Evolutionary conservation across 2,113 vertebrate genomes (phyloP).

Genomic region (Chaetorhynchus papuensis): DNA sequence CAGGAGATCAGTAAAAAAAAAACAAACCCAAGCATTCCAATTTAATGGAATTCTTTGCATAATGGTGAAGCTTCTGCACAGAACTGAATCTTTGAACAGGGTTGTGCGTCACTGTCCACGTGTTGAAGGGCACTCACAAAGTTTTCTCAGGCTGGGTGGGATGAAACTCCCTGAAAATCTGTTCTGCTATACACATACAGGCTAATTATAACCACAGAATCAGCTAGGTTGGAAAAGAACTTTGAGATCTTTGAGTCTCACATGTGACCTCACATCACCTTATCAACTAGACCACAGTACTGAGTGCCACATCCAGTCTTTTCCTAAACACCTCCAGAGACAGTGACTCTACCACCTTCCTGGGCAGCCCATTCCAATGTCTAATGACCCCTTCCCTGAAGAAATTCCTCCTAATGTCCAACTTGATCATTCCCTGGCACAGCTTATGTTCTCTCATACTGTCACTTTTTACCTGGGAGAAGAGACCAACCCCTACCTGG

Average conservation of each 20-base stretch:
- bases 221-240: not conserved
- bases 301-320: not conserved
- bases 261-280: not conserved
- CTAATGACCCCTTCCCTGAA: not conserved
- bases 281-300: too few species aligned
- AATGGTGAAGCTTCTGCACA: not conserved
- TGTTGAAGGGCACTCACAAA: not conserved
- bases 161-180: not conserved
- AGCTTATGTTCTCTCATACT: not conserved
- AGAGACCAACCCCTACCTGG: not conserved
- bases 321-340: not conserved
- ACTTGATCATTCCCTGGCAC: not conserved
- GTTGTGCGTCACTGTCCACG: accelerated
- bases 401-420: not conserved
- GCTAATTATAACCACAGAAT: not conserved
- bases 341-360: accelerated
- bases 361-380: not conserved
- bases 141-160: not conserved
- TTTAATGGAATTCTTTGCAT: not conserved
- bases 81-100: not conserved
- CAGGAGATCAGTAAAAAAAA: not conserved
- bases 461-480: not conserved
- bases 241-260: not conserved
- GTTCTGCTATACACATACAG: not conserved
- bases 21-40: accelerated